A percentile compares a stretch with the other conserved stretches of the same genome.
These are phyloP conservation scores for Polylopha cassiicola DNA, from an alignment of 2,888 invertebrate species.

Conservation along the genomic window DNA sequence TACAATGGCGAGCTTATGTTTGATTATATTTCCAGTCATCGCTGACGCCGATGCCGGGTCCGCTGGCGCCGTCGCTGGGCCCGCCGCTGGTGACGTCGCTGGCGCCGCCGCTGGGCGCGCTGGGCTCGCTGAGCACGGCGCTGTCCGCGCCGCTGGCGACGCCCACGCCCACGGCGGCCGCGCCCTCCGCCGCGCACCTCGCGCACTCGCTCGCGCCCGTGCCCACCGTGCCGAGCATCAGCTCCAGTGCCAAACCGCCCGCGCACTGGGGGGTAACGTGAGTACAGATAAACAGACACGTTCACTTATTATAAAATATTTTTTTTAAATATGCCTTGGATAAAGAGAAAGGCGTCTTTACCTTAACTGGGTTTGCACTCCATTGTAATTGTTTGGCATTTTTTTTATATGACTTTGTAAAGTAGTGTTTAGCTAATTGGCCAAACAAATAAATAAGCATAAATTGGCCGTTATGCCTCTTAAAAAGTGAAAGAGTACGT, in stretches of 20 bases:
- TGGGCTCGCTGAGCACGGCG: conserved; percentile 59
- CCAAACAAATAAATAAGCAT: too few species aligned
- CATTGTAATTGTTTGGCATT: neutral
- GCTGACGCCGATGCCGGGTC: conserved; percentile 36
- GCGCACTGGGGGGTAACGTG: conserved; percentile 76
- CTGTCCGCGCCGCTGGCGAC: conserved; percentile 54
- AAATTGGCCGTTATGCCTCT: too few species aligned
- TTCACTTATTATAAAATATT: too few species aligned
- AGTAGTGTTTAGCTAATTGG: too few species aligned
- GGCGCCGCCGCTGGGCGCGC: conserved; percentile 61
- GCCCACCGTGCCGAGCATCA: conserved; percentile 71
- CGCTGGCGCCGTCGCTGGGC: conserved; percentile 52
- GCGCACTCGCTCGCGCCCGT: conserved; percentile 71
- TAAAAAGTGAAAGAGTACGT: too few species aligned
- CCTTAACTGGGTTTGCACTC: too few species aligned
- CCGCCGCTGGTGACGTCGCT: conserved; percentile 64
- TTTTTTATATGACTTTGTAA: too few species aligned
- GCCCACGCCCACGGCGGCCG: conserved; percentile 63
- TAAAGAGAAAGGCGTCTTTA: too few species aligned
- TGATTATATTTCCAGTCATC: too few species aligned
- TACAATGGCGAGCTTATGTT: too few species aligned
- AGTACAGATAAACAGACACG: conserved; percentile 47
- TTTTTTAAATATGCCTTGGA: too few species aligned
- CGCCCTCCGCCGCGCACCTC: conserved; percentile 63
- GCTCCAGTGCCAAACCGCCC: conserved; percentile 68